Evolutionary conservation across 2,797 vertebrate genomes (phyloP).

Genomic region (Melanotaenia trifasciata): DNA sequence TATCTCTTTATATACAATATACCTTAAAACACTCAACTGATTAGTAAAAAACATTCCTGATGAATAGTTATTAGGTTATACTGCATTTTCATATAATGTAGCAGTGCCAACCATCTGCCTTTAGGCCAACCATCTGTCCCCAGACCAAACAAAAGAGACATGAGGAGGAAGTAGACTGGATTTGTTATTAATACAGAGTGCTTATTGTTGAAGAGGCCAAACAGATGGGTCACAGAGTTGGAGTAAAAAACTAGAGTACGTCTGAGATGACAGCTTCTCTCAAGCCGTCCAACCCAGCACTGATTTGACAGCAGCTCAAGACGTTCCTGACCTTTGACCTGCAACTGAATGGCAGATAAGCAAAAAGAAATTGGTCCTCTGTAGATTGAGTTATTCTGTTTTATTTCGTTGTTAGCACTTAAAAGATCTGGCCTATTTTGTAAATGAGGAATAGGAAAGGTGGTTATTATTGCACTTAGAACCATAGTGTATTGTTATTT

Average conservation of each 20-base stretch:
- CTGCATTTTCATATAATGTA: slow-evolving; percentile 3
- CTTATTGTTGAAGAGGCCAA: background rate
- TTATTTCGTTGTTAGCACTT: slow-evolving; percentile 4
- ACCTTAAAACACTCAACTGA: background rate
- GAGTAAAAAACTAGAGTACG: slow-evolving; percentile 3
- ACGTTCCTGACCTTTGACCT: slow-evolving; percentile 35
- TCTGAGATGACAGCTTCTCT: background rate
- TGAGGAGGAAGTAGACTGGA: slow-evolving; percentile 2
- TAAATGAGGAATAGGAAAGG: slow-evolving; percentile 15
- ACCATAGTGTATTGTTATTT: slow-evolving; percentile 25
- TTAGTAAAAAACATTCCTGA: background rate
- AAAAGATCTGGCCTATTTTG: slow-evolving; percentile 4
- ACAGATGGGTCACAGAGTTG: slow-evolving; percentile 2
- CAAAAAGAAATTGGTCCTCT: slow-evolving; percentile 5
- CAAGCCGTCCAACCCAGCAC: slow-evolving; percentile 11
- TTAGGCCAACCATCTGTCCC: slow-evolving; percentile 28
- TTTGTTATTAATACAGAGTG: slow-evolving; percentile 8
- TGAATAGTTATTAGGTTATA: background rate
- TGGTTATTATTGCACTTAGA: slow-evolving; percentile 65
- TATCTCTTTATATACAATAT: background rate
- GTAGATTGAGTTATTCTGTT: slow-evolving; percentile 4
- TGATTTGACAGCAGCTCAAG: background rate
- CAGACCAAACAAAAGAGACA: slow-evolving; percentile 14
- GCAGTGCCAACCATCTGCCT: slow-evolving; percentile 19
- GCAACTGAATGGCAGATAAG: background rate